Percentiles rank a stretch among this genome's conserved stretches.
phyloP scores from a whole-genome alignment of 2,113 vertebrate genomes.

The Physeter macrocephalus region DNA sequence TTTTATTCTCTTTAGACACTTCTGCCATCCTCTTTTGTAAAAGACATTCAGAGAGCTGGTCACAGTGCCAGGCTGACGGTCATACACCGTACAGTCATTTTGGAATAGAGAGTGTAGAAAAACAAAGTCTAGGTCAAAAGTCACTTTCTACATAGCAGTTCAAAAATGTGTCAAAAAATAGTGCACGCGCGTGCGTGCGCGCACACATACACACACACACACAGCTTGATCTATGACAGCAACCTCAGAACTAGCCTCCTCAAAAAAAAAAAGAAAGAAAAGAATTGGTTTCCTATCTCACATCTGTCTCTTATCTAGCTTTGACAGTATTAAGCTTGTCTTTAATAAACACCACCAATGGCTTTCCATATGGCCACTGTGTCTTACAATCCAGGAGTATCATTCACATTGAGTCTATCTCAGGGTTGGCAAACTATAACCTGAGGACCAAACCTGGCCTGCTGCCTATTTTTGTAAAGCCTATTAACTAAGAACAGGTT shows the following conservation, averaged over 20 bases:
- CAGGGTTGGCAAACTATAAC: background rate
- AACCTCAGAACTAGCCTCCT: background rate
- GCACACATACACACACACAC: background rate
- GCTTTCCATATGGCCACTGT: background rate
- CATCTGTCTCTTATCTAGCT: background rate
- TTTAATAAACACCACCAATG: background rate
- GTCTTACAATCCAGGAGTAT: background rate
- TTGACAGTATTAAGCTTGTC: background rate
- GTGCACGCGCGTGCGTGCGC: fast-evolving
- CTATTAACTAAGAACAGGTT: background rate
- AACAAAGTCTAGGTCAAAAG: background rate
- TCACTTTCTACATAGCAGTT: background rate
- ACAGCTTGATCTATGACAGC: background rate
- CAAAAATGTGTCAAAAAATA: background rate
- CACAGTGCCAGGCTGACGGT: background rate
- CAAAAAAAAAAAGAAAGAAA: background rate
- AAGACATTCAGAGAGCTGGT: background rate
- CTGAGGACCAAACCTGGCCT: background rate
- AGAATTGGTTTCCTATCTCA: background rate
- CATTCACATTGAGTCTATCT: background rate
- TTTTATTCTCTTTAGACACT: slow-evolving; percentile 24
- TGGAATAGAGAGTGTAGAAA: background rate
- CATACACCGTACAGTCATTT: background rate
- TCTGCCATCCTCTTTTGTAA: background rate
- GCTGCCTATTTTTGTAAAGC: background rate